Base-by-base conservation (phyloP, 2,797 vertebrate species). In the Urophycis tenuis region DNA sequence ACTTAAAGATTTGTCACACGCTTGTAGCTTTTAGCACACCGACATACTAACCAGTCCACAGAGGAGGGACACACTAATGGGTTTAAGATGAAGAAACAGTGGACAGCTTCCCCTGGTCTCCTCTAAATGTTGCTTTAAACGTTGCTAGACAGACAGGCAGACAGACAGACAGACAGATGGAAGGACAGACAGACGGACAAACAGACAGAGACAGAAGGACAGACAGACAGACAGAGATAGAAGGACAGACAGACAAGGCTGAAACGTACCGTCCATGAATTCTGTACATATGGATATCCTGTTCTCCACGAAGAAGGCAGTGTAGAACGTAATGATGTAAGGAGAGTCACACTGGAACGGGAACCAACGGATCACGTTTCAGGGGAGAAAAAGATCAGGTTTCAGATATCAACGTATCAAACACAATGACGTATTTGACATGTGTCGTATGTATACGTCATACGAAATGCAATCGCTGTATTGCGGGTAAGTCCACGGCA, bases 251-350 rank as follows among this genome's bases (percentile, higher is more conserved):
- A n/a, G n/a, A n/a, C n/a, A n/a, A n/a, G n/a, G n/a, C 12, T 74
- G 29, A 83, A 86, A 95, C 97, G 97, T 89, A 98, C 97, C 97
- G 76, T 99, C 97, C 97, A 99, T 99, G 88, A 98, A 99, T 90
- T 99, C 98, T 77, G 98, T 99, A 89, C 97, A 99, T 91, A 99
- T 94, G 2, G 97, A 99, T 92, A 99, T 99, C 86, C 97, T 93
- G 93, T 99, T 99, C 91, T 99, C 98, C 80, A 99, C 95, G 87
- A 99, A 99, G 92, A 99, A 99, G 83, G 97, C 97, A 77, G 97
- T 96, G 84, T 99, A 99, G 95, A 99, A 99, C 80, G 96, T 97
- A 92, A 99, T 99, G 92, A 99, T 99, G 89, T 97, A 99, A 0
- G 95, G 95, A 0, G 97, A 99, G 90, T 99, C 97, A 75, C 98